A percentile compares a stretch with the other conserved stretches of the same genome.
These are phyloP conservation scores for Acomys russatus DNA, from an alignment of 2,797 vertebrate genomes.

Conservation along the genomic window DNA sequence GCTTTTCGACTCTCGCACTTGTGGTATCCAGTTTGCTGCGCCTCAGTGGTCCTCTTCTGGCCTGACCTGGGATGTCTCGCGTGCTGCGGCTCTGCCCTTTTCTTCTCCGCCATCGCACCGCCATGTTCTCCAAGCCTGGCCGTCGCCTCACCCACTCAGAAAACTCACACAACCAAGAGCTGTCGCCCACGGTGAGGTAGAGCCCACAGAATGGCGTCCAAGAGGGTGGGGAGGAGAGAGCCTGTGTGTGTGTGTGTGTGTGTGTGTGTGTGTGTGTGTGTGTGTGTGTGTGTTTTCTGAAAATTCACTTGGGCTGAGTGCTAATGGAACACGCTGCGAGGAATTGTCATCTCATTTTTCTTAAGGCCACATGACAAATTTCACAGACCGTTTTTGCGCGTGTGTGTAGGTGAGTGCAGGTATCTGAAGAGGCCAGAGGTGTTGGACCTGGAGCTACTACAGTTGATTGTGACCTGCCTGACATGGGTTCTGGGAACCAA, in stretches of 20 bases:
- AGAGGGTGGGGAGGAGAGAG: background rate
- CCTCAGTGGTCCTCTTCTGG: background rate
- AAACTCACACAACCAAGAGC: fast-evolving
- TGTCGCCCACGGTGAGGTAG: constrained; percentile 75
- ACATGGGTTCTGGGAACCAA: background rate
- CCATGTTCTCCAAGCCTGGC: background rate
- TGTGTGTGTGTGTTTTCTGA: background rate
- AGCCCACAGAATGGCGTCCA: background rate
- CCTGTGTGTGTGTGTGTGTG: background rate
- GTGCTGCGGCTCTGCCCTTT: background rate
- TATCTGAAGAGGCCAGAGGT: background rate
- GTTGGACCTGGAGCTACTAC: background rate
- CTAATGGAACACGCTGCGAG: background rate
- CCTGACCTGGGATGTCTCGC: constrained; percentile 29
- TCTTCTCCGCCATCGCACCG: constrained; percentile 28
- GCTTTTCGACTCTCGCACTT: fast-evolving
- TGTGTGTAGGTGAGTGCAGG: background rate
- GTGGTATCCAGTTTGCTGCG: fast-evolving
- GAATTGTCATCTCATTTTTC: no score
- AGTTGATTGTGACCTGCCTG: background rate
- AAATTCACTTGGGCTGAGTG: background rate
- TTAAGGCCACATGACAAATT: background rate
- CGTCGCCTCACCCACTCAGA: background rate
- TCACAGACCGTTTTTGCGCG: background rate
- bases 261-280: background rate